phyloP scores from a whole-genome alignment of 2,113 vertebrate genomes.

The Xiphophorus maculatus region DNA sequence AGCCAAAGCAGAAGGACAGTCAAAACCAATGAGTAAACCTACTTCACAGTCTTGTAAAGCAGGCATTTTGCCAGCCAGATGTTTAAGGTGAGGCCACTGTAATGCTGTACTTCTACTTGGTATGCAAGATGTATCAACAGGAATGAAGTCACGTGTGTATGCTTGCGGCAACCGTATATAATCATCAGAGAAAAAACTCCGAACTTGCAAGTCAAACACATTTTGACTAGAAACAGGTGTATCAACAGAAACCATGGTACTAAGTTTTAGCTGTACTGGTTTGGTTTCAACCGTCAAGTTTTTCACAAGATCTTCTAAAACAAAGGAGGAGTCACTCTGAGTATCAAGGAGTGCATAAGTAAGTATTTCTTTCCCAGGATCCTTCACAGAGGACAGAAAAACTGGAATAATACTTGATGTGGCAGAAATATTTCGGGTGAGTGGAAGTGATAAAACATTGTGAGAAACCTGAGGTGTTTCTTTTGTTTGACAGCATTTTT shows the following conservation, averaged over 20 bases:
- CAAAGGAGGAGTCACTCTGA: background rate
- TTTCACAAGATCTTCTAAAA: background rate
- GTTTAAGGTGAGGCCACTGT: constrained; percentile 13
- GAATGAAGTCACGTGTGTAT: constrained; percentile 31
- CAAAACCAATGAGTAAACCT: background rate
- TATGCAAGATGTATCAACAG: constrained; percentile 16
- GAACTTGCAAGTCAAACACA: background rate
- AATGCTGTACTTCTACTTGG: constrained; percentile 14
- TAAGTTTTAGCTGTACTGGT: background rate
- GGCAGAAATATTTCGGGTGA: background rate
- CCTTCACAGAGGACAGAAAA: background rate
- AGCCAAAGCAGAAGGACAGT: constrained; percentile 11
- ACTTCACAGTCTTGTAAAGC: constrained; percentile 31
- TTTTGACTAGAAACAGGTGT: background rate
- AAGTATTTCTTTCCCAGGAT: too few relatives aligned
- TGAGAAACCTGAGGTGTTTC: background rate
- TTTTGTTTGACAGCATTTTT: background rate
- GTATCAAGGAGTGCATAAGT: too few relatives aligned
- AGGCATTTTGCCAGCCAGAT: constrained; percentile 2
- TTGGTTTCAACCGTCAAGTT: background rate
- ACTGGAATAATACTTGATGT: background rate
- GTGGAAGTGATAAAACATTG: background rate
- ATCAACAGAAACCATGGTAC: background rate
- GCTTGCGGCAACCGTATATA: constrained; percentile 8
- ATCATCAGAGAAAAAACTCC: background rate